Evolutionary conservation across 2,113 vertebrate species (phyloP).

Genomic region (Oceanodroma tethys): DNA sequence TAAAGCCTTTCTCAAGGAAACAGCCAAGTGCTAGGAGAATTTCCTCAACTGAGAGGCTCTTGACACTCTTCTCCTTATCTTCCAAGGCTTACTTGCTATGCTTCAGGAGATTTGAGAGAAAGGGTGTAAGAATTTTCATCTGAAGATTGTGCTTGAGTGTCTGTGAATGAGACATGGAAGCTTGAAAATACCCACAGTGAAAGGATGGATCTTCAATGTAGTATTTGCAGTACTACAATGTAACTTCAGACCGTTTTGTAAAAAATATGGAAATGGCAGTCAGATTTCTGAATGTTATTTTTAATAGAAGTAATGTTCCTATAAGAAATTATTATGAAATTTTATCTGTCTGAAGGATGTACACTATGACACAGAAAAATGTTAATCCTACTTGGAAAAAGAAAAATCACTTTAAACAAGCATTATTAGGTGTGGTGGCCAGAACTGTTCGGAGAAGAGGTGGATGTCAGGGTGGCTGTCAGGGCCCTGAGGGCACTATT

Average conservation of each 20-base stretch:
- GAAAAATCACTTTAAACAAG: background rate
- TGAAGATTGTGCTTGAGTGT: background rate
- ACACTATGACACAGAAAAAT: background rate
- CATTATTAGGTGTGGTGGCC: background rate
- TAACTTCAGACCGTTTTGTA: background rate
- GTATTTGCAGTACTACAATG: background rate
- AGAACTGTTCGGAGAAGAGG: background rate
- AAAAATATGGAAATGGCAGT: background rate
- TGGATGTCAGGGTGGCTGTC: background rate
- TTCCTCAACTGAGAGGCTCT: background rate
- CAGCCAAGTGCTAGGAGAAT: background rate
- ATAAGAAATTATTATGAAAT: background rate
- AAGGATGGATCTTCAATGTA: background rate
- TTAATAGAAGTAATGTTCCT: background rate
- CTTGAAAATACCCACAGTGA: background rate
- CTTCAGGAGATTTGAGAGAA: background rate
- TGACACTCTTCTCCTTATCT: background rate
- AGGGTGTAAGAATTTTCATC: background rate
- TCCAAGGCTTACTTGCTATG: background rate
- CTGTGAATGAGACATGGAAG: background rate
- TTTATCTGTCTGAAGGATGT: background rate
- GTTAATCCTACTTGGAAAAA: background rate
- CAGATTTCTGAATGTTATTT: background rate
- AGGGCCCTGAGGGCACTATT: background rate
- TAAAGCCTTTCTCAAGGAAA: background rate